phyloP scores from a whole-genome alignment of 2,797 vertebrate genomes.

The Novumbra hubbsi region DNA sequence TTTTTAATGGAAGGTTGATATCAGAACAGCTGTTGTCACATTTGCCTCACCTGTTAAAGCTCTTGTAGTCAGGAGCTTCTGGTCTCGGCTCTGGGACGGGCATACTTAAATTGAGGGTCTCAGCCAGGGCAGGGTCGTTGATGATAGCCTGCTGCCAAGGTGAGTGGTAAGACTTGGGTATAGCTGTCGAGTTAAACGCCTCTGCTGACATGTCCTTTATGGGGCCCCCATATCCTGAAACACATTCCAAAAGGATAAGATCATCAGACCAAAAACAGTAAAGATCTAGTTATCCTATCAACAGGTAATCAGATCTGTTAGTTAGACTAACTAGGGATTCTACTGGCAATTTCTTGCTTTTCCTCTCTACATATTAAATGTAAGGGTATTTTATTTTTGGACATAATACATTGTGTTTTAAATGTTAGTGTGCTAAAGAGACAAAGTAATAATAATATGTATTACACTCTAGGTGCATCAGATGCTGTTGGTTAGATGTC shows the following conservation, averaged over 20 bases:
- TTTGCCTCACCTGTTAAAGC: slow-evolving; percentile 90
- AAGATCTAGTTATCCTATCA: background rate
- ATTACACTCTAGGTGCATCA: too few relatives aligned
- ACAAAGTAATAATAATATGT: too few relatives aligned
- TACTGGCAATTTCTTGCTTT: background rate
- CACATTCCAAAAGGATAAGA: background rate
- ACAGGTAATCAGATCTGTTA: background rate
- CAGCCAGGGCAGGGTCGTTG: slow-evolving; percentile 86
- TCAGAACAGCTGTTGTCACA: background rate
- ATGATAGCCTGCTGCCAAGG: slow-evolving; percentile 96
- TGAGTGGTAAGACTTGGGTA: slow-evolving; percentile 90
- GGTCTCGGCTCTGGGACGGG: slow-evolving; percentile 75
- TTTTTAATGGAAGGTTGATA: background rate
- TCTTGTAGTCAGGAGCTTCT: slow-evolving; percentile 85
- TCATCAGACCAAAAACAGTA: background rate
- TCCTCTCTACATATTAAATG: background rate
- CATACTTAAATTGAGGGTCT: slow-evolving; percentile 82
- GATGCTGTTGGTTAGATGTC: too few relatives aligned
- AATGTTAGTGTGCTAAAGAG: background rate
- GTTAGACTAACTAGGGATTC: background rate
- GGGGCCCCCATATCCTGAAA: slow-evolving; percentile 77
- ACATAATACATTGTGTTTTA: background rate
- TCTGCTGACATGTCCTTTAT: slow-evolving; percentile 81
- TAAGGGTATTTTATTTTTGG: background rate
- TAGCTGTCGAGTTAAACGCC: slow-evolving; percentile 79